Evolutionary conservation across 2,797 vertebrate genomes (phyloP), one percentile per base, ranked within the genome.

Genomic region (Acanthopagrus latus): DNA sequence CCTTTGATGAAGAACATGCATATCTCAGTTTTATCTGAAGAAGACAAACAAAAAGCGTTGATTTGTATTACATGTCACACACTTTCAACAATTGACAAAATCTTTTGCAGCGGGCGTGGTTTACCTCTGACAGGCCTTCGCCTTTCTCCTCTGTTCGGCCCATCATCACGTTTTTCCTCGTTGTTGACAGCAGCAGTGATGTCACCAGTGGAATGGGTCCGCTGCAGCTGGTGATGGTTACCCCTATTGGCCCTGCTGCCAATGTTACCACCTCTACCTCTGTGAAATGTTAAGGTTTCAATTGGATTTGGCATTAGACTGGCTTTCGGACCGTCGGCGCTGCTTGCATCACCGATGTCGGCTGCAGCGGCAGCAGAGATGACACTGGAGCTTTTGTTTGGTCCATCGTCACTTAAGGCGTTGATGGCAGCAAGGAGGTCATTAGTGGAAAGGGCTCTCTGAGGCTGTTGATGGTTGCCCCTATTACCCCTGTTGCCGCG

Each of bases 1-100:
- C 95, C 94, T 83, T 93, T 95, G 71, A 96, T 81, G 84, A 88
- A 95, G 88, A 65, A 94, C 91, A 95, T 76, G 78, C 95, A 96
- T 52, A 96, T 95, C 80, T 94, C 94, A 0, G 79, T 94, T 92
- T 95, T 95, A 60, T 94, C 95, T 95, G 8, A 46, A 64, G 51
- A 64, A 84, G 29, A 76, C 0, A 82, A 76, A 23, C 4, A 55
- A 47, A 51, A 23, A 56, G 14, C 33, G 1, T 17, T 51, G 8
- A 1, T 11, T 20, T 2, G 17, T 52, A 43, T 27, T 21, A 17
- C 9, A 52, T 46, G 27, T 60, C 13, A 50, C 1, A 47, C 0
- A n/a, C 4, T 38, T 16, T 43, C 0, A 25, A 38, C 11, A 13
- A 1, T 23, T 2, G 5, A n/a, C 20, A 3, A 16, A 55, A 54